Evolutionary conservation across 2,113 vertebrate genomes (phyloP), one percentile per base, ranked within the genome.

Genomic region (Chitala chitala): DNA sequence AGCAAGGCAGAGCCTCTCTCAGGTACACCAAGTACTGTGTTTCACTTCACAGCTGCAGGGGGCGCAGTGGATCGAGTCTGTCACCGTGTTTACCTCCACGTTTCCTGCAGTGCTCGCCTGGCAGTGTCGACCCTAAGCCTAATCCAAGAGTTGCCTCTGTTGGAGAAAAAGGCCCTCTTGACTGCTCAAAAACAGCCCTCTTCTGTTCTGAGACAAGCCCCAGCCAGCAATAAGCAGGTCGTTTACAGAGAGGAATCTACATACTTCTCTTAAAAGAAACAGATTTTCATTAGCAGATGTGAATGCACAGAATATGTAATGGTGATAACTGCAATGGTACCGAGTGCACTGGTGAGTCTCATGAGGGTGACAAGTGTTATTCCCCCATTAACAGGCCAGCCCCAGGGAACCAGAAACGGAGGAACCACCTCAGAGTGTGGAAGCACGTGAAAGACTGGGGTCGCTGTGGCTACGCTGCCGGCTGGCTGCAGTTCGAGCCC

Each of bases 381-480:
- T 33, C 38, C 40, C 1, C n/a, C n/a, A n/a, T n/a, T n/a, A n/a
- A n/a, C 40, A 69, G 63, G 50, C 4, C 13, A n/a, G 38, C 42
- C 38, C 13, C 42, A 15, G 0, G 3, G 55, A 72, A 40, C 3
- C 46, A 33, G 77, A 76, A n/a, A 15, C 29, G 53, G 51, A 51
- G 81, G 82, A 89, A 66, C 71, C 66, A 72, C 87, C 80, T 9
- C 66, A 55, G 75, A 75, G 73, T 5, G 83, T 80, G 51, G 87
- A 90, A 78, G 89, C 93, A n/a, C 80, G 79, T 73, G 92, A 92
- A 65, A 89, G 86, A 40, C 44, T 89, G 75, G 91, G 85, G 33
- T 81, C 61, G 26, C 76, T 95, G 55, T 99, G 97, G 97, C 78
- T 96, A 72, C 89, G 73, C 59, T 96, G 94, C 79, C 90, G 90